Evolutionary conservation across 2,797 vertebrate genomes (phyloP).

Genomic region (Peromyscus nudipes): DNA sequence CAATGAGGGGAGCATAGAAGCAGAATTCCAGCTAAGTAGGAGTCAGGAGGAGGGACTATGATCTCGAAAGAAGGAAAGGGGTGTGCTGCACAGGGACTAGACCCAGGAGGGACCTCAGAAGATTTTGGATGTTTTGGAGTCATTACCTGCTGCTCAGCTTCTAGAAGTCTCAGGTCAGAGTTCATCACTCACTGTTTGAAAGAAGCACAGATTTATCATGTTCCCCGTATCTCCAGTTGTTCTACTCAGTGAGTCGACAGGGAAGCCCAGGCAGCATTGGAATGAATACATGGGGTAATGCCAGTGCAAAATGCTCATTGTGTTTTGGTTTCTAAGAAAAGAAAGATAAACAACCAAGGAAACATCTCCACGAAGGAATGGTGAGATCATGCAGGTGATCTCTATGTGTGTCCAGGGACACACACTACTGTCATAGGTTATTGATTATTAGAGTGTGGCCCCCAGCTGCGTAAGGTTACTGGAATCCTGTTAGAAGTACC

Average conservation of each 20-base stretch:
- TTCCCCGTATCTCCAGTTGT: not conserved
- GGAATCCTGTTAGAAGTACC: conserved; percentile 34
- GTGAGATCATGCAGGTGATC: not conserved
- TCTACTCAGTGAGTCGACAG: conserved; percentile 44
- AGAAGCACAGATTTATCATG: not conserved
- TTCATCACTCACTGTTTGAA: conserved; percentile 18
- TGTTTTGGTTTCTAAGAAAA: not conserved
- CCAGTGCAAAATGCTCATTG: conserved; percentile 7
- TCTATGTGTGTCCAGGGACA: not conserved
- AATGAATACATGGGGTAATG: not conserved
- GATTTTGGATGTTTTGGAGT: conserved; percentile 44
- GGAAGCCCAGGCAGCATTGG: conserved; percentile 10
- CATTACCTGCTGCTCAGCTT: not conserved
- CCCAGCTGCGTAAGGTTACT: not conserved
- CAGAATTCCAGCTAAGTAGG: not conserved
- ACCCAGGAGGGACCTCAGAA: not conserved
- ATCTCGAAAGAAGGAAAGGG: conserved; percentile 30
- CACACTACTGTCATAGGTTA: not conserved
- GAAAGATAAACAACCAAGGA: not conserved
- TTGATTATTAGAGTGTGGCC: not conserved
- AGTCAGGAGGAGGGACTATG: not conserved
- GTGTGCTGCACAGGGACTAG: not conserved
- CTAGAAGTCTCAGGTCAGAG: conserved; percentile 36
- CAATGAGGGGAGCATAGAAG: not conserved
- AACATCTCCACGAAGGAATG: not conserved